These are phyloP conservation scores for Crenuchus spilurus DNA, from an alignment of 2,797 vertebrate species.

Conservation along the genomic window DNA sequence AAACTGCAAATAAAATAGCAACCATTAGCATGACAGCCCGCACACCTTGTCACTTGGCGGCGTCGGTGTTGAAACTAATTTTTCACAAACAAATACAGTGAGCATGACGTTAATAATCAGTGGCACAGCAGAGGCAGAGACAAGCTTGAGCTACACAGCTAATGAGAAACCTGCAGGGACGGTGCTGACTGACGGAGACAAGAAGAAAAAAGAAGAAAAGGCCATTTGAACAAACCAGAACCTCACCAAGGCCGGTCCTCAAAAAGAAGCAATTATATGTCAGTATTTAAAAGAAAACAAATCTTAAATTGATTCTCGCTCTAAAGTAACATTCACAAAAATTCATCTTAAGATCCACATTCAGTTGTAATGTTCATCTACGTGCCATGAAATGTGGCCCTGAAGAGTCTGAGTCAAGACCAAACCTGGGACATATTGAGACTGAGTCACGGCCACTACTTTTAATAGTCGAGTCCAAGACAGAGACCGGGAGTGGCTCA, in stretches of 20 bases:
- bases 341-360: conserved; percentile 41
- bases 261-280: conserved; percentile 47
- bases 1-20: conserved; percentile 15
- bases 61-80: conserved; percentile 24
- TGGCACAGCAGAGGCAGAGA: conserved; percentile 33
- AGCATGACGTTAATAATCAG: conserved; percentile 37
- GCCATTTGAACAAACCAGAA: conserved; percentile 42
- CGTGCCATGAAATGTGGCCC: conserved; percentile 43
- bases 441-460: too few species aligned
- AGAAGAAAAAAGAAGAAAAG: conserved; percentile 42
- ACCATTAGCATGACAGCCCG: neutral
- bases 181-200: conserved; percentile 33
- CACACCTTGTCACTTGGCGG: conserved; percentile 17
- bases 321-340: conserved; percentile 47
- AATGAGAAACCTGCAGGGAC: conserved; percentile 45
- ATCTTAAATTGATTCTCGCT: conserved; percentile 25
- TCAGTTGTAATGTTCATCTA: conserved; percentile 47
- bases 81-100: conserved; percentile 26
- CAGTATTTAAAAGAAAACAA: conserved; percentile 33
- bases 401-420: too few species aligned
- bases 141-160: conserved; percentile 35
- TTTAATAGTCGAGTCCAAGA: too few species aligned
- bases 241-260: conserved; percentile 28
- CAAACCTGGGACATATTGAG: too few species aligned
- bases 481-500: too few species aligned